Conservation (phyloP, 1,140 invertebrate species). For the Euborellia annulipes region DNA sequence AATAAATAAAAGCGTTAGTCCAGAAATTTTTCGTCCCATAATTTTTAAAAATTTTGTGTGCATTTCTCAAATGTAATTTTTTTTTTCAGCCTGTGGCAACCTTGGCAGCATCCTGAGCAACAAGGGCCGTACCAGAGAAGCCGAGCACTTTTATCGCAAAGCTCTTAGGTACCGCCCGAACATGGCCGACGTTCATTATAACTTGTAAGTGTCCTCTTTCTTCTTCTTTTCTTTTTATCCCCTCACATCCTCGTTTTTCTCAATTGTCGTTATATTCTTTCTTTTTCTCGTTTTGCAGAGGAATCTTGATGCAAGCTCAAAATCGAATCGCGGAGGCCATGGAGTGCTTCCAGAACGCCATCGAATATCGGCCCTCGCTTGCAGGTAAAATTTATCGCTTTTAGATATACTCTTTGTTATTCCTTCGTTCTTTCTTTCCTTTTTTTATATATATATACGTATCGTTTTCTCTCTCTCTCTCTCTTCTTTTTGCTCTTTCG, state of each 20-base stretch:
- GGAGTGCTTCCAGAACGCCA: constrained; percentile 78
- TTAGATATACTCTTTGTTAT: no score
- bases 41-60: no score
- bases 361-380: constrained; percentile 82
- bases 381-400: no score
- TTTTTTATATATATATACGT: no score
- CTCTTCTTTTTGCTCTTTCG: no score
- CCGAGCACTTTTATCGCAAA: constrained; percentile 70
- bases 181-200: constrained; percentile 95
- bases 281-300: constrained; percentile 49
- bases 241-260: not conserved
- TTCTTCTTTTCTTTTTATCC: not conserved
- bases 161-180: constrained; percentile 77
- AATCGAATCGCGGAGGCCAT: constrained; percentile 76
- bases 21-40: no score
- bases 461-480: no score
- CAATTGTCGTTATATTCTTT: constrained; percentile 1
- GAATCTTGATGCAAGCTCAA: constrained; percentile 81
- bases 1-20: no score
- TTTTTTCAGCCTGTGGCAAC: constrained; percentile 74
- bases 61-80: constrained; percentile 22
- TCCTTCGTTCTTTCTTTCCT: no score
- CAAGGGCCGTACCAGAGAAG: constrained; percentile 65
- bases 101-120: constrained; percentile 79
- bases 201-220: constrained; percentile 66